Base-by-base conservation (phyloP, 2,113 vertebrate species). In the Labrus mixtus region DNA sequence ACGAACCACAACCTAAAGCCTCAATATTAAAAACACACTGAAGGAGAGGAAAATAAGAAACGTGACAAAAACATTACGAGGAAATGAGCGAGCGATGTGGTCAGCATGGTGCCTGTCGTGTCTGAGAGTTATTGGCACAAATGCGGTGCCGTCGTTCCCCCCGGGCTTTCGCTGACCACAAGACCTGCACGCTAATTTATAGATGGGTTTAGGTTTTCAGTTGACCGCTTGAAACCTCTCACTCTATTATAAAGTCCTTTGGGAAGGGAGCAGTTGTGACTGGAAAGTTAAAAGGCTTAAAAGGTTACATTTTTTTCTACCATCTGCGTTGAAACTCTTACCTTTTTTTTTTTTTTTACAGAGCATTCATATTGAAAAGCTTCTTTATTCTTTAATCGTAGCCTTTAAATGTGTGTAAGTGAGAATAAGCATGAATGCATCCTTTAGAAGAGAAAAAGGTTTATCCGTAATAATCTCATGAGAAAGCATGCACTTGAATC, bases 151-250 rank as follows among this genome's bases (percentile, higher is more conserved):
- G 25, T 69, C 70, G 29, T 53, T 45, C 43, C 55, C 55, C 56
- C 17, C 16, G 12, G 50, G 58, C 75, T 71, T 71, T 20, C 69
- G 57, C 79, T 60, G 64, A 69, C 76, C 81, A 43, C 72, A 64
- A 53, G 55, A 25, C 72, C 70, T 55, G 63, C 22, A 16, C 59
- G 57, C 61, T 81, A 46, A 86, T 82, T 84, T 75, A 90, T 79
- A 61, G 74, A 54, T 66, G 20, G 45, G 69, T 78, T 70, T 62
- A 62, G 61, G 59, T 80, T 90, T 87, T 82, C 80, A 39, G 20
- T 39, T 16, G 57, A 51, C 58, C 8, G 65, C 62, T 54, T 54
- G 59, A 39, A 85, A 73, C 46, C 59, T 39, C 53, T 55, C 66
- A 7, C 54, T 76, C 25, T 50, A 59, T 74, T 65, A 72, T 46